Base-by-base conservation (phyloP, 2,888 invertebrate genomes). In the Microplitis deprimator region DNA sequence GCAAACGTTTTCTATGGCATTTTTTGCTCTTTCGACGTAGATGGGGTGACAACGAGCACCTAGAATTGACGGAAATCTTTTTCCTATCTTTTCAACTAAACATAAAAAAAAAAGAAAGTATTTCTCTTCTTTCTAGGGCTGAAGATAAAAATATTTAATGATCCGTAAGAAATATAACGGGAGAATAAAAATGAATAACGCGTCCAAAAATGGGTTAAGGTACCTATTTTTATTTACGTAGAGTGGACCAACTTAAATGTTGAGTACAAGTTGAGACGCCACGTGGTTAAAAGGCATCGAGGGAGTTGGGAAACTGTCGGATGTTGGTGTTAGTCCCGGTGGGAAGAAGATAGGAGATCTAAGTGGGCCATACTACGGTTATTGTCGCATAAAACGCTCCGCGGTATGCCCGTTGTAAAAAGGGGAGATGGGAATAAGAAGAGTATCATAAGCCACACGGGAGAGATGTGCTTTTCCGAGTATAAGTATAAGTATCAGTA, bases 321-420 rank as follows among this genome's bases (percentile, higher is more conserved):
- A 50, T 50, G 50, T 59, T 77, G 76, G 83, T 82, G 82, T 80
- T 81, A 81, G 79, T 81, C 83, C 76, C 81, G 82, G 80, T 83
- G 82, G 85, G 83, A 82, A 82, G 84, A 80, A 83, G 90, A 89
- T 89, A 89, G 86, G 83, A 84, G 88, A 90, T 89, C 90, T 89
- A 89, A 90, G 90, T 89, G 88, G 89, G 89, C 89, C 87, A 89
- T 90, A 86, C 88, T 88, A 89, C 84, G 89, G 89, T 90, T 89
- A 90, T 89, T 85, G 88, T 85, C 83, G 83, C 88, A 90, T 90
- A 90, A 90, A 89, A 89, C 87, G 88, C 84, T 88, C 86, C 82
- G 82, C 81, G 81, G 84, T 83, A 73, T 77, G 77, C 76, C 71
- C 65, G 50, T 20, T 59, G 41, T 71, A 72, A 69, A 79, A 82